These are phyloP conservation scores for Pluvianellus socialis DNA, from an alignment of 2,113 vertebrate species.

Conservation along the genomic window DNA sequence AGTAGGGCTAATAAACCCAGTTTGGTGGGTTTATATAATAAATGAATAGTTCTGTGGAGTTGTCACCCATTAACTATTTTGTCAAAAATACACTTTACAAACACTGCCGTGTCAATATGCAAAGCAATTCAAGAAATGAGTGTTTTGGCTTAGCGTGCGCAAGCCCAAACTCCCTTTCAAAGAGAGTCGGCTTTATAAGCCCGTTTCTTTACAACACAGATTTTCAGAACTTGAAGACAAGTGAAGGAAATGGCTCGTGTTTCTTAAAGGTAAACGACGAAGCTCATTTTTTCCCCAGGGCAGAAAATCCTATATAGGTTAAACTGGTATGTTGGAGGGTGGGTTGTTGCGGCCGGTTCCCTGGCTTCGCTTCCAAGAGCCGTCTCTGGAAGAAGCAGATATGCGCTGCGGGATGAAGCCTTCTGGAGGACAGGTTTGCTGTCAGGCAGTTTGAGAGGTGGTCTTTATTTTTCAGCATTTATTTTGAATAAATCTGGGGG, in stretches of 20 bases:
- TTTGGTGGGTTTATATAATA: too few relatives aligned
- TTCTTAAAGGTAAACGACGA: not conserved
- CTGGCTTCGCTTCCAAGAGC: not conserved
- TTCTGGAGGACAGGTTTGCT: not conserved
- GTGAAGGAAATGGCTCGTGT: not conserved
- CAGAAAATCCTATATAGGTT: not conserved
- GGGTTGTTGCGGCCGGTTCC: not conserved
- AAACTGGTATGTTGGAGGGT: not conserved
- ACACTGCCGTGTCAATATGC: not conserved
- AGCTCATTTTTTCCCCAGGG: not conserved
- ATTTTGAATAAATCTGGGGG: not conserved
- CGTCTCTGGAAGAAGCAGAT: not conserved
- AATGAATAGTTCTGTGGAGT: fast-evolving
- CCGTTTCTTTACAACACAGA: not conserved
- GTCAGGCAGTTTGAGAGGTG: not conserved
- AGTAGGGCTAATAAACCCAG: not conserved
- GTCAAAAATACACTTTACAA: not conserved
- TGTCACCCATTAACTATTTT: not conserved
- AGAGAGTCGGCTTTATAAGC: too few relatives aligned
- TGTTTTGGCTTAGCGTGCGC: not conserved
- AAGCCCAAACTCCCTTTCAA: not conserved
- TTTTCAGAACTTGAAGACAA: not conserved
- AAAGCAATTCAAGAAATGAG: not conserved
- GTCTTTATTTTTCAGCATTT: not conserved
- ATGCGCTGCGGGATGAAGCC: not conserved